Evolutionary conservation across 2,888 invertebrate species (phyloP), one percentile per base, ranked within the genome.

Genomic region (Mythimna loreyi): DNA sequence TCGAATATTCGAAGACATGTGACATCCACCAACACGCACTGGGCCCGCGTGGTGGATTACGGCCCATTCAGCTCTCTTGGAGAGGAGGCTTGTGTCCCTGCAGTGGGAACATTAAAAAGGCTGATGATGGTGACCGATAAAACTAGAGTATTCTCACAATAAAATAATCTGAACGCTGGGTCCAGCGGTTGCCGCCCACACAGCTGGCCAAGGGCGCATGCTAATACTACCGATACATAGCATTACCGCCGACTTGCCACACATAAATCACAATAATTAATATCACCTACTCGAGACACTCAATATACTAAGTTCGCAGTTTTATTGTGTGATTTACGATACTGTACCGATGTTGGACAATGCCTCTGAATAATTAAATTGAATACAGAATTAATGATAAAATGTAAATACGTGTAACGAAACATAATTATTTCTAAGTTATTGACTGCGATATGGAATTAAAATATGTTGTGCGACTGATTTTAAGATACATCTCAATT

Each of bases 191-290:
- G 8, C 36, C 23, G 25, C 75, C 75, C 45, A 47, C 75, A 16
- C 55, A 11, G 6, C 45, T 23, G 45, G 11, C 33, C 75, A 76
- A 66, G 75, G 75, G 36, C 66, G 33, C 40, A 36, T 9, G 78
- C 11, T 50, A 47, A 61, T 23, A 59, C 28, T 28, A 53, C 61
- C 52, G 79, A 78, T 76, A 67, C 62, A 76, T 67, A 49, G 36
- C 49, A 72, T 78, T 78, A 72, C 13, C n/a, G 19, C 21, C 49
- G 59, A 71, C 7, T 33, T 13, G 43, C 21, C 13, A 21, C 21
- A 52, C 74, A 76, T 73, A 73, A 76, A 73, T 73, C 73, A 62
- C 53, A 72, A 66, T 78, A 47, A 72, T 75, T 62, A 73, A 36
- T 62, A 50, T 72, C 19, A 70, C 28, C 23, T 43, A 57, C 45